Evolutionary conservation across 2,888 invertebrate genomes (phyloP), one percentile per base, ranked within the genome.

Genomic region (Thera britannica): DNA sequence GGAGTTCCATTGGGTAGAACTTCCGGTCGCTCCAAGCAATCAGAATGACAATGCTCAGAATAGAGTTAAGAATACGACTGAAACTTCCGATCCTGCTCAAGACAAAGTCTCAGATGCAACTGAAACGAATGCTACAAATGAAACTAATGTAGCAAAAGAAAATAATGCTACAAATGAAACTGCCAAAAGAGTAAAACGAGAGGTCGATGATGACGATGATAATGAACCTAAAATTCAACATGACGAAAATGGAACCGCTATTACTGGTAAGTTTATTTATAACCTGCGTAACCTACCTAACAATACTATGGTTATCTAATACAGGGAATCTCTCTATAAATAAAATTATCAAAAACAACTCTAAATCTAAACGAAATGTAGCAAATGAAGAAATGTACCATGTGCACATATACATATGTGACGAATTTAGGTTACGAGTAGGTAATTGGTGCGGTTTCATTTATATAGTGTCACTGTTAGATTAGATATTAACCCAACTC

Each of bases 1-100:
- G 0, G 90, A 83, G 36, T 91, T 92, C 71, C 82, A 79, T 2
- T 78, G 77, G 68, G 77, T 90, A 0, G 78, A 84, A 48, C 38
- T 87, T 8, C 62, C 77, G 0, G 78, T 80, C 11, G 65, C 70
- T 54, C 71, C 77, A 44, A 35, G 36, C 35, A 44, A 8, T 9
- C 48, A 35, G 41, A 38, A 38, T 62, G 76, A 77, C 41, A 70
- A 69, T 75, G 80, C 82, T 81, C 80, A 83, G 77, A 64, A 69
- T 59, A 68, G 51, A 70, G 71, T 63, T 70, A 75, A 68, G 70
- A 56, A 72, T 51, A 41, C 58, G 63, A 77, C 79, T 76, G 76
- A 77, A 57, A 69, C 8, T 64, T 36, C 62, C 54, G 56, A 55
- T 41, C 23, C 48, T 78, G 81, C 83, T 83, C 83, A 85, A 83